phyloP scores from a whole-genome alignment of 2,888 invertebrate species.

The Gnatocerus cornutus region DNA sequence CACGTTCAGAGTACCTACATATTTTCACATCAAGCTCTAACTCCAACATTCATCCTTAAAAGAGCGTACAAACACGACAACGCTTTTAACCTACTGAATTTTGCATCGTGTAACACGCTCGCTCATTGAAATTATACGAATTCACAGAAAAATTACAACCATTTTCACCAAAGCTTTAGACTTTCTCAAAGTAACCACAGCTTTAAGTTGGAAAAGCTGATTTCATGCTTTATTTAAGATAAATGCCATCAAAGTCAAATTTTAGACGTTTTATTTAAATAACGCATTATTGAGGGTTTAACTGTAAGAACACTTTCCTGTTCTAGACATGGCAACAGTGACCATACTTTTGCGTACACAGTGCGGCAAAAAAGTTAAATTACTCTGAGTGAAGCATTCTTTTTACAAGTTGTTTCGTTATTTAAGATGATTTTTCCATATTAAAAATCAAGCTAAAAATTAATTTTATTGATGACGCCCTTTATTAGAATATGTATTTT shows the following conservation, averaged over 20 bases:
- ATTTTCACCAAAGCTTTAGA: background rate
- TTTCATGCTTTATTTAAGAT: background rate
- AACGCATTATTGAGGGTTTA: no score
- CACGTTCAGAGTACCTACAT: slow-evolving; percentile 2
- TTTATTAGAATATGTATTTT: no score
- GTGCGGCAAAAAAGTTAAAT: no score
- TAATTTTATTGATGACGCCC: no score
- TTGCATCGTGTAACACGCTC: background rate
- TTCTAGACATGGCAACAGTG: no score
- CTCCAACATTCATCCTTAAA: slow-evolving; percentile 5
- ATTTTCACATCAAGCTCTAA: background rate
- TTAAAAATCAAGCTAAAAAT: no score
- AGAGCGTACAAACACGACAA: slow-evolving; percentile 16
- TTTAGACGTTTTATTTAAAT: no score
- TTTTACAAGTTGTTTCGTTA: no score
- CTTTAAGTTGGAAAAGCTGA: background rate
- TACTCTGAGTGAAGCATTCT: no score
- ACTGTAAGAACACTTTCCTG: no score
- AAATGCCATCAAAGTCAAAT: background rate
- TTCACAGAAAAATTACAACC: slow-evolving; percentile 1
- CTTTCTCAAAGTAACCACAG: slow-evolving; percentile 6
- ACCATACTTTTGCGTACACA: no score
- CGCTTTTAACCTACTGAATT: slow-evolving; percentile 21
- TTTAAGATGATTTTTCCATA: no score
- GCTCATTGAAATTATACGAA: slow-evolving; percentile 7